Evolutionary conservation across 2,797 vertebrate genomes (phyloP), one percentile per base, ranked within the genome.

Genomic region (Sebastiscus tertius): DNA sequence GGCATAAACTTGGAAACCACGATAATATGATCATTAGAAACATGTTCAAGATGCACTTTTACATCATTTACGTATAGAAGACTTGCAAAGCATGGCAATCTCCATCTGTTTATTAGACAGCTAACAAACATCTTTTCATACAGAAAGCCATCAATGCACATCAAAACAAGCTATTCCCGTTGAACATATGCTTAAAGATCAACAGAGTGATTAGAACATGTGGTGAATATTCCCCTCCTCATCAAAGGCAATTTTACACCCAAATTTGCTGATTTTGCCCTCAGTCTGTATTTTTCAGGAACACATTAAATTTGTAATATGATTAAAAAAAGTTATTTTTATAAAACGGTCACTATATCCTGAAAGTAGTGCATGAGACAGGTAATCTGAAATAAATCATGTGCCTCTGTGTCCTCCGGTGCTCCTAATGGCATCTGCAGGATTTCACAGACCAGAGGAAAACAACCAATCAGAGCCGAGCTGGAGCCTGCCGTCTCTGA

Each of bases 171-270:
- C 76, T 72, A n/a, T 59, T 80, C 20, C 18, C 20, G 20, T 82
- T 83, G 80, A 89, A 87, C 86, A 91, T 83, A 83, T 90, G 90
- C 78, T 92, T 77, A 72, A 89, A 88, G 70, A 88, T 72, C 62
- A 87, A 80, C 31, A 22, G 56, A 68, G 75, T 77, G 70, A 86
- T 83, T 18, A 31, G 27, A 86, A 68, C 75, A 79, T 67, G 72
- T 55, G 64, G 83, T 85, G 77, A 77, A 88, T 63, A 68, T 20
- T 26, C 18, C 39, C 29, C 31, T 64, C 56, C 58, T 79, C 42
- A 79, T 87, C 79, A 82, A 27, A 67, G 26, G 33, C n/a, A 67
- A 59, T 82, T 82, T 75, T 64, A 73, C 56, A 77, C 58, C 75
- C 13, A 81, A n/a, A 68, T 72, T 73, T 75, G 73, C 46, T 69